Percentiles rank a stretch among this genome's conserved stretches.
These are phyloP conservation scores for Dasyprocta punctata DNA, from an alignment of 2,113 vertebrate genomes.

Conservation along the genomic window DNA sequence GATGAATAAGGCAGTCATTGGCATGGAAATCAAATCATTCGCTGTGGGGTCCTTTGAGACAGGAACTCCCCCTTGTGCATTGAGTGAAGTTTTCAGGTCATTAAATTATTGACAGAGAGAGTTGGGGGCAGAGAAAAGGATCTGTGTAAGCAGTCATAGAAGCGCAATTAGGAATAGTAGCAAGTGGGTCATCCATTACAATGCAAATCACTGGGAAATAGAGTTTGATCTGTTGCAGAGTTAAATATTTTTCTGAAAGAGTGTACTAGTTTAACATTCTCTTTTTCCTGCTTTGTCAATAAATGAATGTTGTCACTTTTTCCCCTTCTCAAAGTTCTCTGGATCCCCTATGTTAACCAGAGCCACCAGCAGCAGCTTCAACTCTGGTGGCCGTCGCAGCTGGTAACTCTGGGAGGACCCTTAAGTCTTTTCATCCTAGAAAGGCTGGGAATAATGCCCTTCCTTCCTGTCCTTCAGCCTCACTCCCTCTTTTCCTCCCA, in stretches of 20 bases:
- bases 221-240: not conserved
- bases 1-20: not conserved
- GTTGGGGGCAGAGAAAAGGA: not conserved
- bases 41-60: not conserved
- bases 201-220: not conserved
- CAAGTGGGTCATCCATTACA: not conserved
- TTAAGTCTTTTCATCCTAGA: not conserved
- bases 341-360: not conserved
- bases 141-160: not conserved
- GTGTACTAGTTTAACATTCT: not conserved
- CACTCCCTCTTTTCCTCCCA: not conserved
- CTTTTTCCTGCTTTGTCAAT: not conserved
- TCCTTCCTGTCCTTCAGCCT: not conserved
- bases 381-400: not conserved
- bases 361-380: not conserved
- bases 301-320: not conserved
- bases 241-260: not conserved
- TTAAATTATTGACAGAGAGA: conserved; percentile 22
- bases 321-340: not conserved
- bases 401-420: not conserved
- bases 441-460: not conserved
- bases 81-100: conserved; percentile 20
- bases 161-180: not conserved
- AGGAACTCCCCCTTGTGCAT: not conserved
- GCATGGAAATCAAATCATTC: conserved; percentile 4